Percentiles rank a stretch among this genome's conserved stretches.
These are phyloP conservation scores for Urosaurus nigricauda DNA, from an alignment of 2,797 vertebrate genomes.

Conservation along the genomic window DNA sequence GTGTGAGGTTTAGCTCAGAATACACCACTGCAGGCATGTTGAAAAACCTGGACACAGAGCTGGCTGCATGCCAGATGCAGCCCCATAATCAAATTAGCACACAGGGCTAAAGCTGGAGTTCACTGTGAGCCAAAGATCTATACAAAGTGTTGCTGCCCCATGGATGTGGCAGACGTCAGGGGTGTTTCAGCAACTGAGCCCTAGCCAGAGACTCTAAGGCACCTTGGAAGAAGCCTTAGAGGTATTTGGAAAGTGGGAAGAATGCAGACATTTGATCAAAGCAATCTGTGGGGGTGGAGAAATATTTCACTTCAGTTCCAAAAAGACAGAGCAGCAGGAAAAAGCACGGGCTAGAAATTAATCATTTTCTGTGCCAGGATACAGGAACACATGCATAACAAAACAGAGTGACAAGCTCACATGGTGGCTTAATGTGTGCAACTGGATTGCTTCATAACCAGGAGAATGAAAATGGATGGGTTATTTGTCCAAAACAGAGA, in stretches of 20 bases:
- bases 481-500: not conserved
- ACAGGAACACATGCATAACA: slow-evolving; percentile 5
- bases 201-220: not conserved
- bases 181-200: not conserved
- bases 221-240: not conserved
- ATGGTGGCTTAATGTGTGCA: not conserved
- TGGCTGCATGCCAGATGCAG: not conserved
- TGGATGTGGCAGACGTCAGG: too few species aligned
- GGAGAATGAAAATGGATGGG: not conserved
- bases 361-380: not conserved
- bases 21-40: not conserved
- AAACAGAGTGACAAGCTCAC: not conserved
- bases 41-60: not conserved
- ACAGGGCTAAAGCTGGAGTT: not conserved
- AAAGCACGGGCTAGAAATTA: not conserved
- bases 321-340: slow-evolving; percentile 1
- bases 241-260: too few species aligned
- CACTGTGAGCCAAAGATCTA: not conserved
- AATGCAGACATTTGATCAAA: not conserved
- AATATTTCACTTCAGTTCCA: not conserved
- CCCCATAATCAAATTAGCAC: not conserved
- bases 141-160: not conserved
- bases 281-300: not conserved
- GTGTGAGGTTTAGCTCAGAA: not conserved
- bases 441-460: not conserved